phyloP scores from a whole-genome alignment of 2,888 invertebrate genomes.

The Stenotaenia linearis region DNA sequence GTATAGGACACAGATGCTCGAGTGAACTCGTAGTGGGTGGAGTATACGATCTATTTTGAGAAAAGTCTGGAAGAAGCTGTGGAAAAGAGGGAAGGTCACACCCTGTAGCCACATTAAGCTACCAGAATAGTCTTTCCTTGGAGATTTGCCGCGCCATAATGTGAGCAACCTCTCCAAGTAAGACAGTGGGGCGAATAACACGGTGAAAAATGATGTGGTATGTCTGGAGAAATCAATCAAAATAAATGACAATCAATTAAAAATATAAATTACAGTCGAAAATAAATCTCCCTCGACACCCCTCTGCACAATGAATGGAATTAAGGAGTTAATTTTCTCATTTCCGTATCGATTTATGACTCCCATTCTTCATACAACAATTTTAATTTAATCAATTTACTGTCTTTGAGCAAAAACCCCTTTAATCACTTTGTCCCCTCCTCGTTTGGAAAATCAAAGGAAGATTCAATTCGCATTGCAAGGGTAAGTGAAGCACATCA shows the following conservation, averaged over 20 bases:
- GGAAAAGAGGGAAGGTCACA: conserved; percentile 21
- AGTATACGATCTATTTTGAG: background rate
- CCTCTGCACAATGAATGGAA: background rate
- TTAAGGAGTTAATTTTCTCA: background rate
- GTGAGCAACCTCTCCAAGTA: conserved; percentile 24
- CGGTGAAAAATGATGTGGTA: background rate
- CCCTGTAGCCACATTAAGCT: conserved; percentile 10
- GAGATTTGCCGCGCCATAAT: conserved; percentile 26
- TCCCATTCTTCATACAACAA: background rate
- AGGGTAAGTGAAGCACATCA: conserved; percentile 14
- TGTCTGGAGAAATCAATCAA: background rate
- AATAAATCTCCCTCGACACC: too few species aligned
- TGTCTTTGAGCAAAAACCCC: background rate
- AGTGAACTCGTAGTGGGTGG: background rate
- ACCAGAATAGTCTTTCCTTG: conserved; percentile 24
- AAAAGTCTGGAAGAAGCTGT: conserved; percentile 10
- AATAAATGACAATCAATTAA: background rate
- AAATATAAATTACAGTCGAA: too few species aligned
- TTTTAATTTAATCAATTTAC: background rate
- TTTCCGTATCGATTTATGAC: background rate
- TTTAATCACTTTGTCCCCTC: background rate
- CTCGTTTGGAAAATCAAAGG: background rate
- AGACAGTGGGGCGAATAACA: conserved; percentile 21
- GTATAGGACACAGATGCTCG: background rate
- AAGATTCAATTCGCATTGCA: conserved; percentile 10